Evolutionary conservation across 2,113 vertebrate species (phyloP).

Genomic region (Aegypius monachus): DNA sequence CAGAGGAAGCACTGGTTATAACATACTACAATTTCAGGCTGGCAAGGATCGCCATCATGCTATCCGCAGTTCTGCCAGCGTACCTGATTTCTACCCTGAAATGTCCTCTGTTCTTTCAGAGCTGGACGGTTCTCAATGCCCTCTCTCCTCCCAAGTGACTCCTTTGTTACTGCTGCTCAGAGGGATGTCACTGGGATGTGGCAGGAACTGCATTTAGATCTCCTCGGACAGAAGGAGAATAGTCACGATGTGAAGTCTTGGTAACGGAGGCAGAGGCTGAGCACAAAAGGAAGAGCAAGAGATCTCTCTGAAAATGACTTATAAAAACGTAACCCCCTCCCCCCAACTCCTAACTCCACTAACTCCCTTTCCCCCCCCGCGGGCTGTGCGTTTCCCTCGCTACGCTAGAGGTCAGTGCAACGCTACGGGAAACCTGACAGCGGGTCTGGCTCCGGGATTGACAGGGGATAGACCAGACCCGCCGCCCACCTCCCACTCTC

Average conservation of each 20-base stretch:
- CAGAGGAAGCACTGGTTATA: neutral
- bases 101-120: neutral
- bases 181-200: neutral
- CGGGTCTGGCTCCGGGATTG: neutral
- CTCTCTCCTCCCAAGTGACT: neutral
- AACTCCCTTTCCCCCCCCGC: neutral
- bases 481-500: neutral
- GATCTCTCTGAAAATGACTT: neutral
- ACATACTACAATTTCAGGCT: neutral
- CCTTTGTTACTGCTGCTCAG: neutral
- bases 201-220: neutral
- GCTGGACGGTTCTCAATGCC: neutral
- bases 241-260: neutral
- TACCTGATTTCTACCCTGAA: neutral
- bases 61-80: neutral
- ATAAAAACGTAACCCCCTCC: neutral
- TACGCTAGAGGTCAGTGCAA: slow-evolving; percentile 55
- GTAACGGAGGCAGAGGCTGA: neutral
- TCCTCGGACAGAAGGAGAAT: neutral
- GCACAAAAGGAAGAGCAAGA: neutral
- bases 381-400: neutral
- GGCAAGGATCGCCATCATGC: neutral
- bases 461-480: neutral
- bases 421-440: neutral
- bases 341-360: neutral